Conservation (phyloP, 2,888 invertebrate genomes). For the Acholoe squamosa region DNA sequence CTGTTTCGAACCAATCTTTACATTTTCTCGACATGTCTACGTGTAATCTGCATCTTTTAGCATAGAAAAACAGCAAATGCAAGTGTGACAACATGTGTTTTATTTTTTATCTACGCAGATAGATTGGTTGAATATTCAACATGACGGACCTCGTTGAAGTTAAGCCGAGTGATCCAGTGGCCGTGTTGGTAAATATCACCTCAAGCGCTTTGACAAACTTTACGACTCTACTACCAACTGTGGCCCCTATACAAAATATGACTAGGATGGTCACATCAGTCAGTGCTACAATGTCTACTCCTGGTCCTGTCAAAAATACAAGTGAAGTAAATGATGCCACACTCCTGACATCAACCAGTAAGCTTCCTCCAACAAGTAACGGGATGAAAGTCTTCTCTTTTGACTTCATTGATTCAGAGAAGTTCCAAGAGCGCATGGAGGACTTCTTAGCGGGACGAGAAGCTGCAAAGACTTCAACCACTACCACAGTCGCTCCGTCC, state of each 20-base stretch:
- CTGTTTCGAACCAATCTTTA: too few species aligned
- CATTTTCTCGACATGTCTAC: too few species aligned
- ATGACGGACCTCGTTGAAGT: too few species aligned
- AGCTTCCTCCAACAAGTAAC: neutral
- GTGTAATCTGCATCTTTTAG: too few species aligned
- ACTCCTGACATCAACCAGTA: neutral
- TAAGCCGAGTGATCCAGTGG: neutral
- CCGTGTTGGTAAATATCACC: neutral
- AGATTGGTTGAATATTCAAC: too few species aligned
- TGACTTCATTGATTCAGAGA: constrained; percentile 47
- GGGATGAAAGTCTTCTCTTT: constrained; percentile 51
- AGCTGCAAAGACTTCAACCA: neutral
- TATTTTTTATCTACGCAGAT: too few species aligned
- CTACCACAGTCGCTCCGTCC: neutral
- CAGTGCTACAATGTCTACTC: neutral
- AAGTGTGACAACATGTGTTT: too few species aligned
- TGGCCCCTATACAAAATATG: neutral
- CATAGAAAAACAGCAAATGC: too few species aligned
- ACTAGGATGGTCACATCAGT: neutral
- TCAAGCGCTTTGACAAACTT: neutral
- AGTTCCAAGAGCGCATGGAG: constrained; percentile 32
- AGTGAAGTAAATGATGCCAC: neutral
- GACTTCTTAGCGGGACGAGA: constrained; percentile 22
- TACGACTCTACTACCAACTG: neutral
- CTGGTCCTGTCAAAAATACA: neutral